Evolutionary conservation across 2,888 invertebrate species (phyloP).

Genomic region (Pollenia labialis): DNA sequence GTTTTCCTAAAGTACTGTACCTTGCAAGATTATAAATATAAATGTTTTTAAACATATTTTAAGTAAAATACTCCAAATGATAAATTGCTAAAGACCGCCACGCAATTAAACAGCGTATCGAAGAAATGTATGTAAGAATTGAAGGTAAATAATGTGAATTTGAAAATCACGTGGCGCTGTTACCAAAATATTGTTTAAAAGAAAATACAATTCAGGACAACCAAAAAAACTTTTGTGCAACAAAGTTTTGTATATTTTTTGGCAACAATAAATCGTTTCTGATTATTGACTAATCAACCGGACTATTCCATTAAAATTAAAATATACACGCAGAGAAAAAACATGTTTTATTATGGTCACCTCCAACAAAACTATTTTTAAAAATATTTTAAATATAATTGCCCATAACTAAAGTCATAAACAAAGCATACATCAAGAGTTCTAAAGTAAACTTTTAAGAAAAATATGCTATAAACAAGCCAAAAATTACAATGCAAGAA

Average conservation of each 20-base stretch:
- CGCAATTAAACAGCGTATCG: background rate
- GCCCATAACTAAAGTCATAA: too few relatives aligned
- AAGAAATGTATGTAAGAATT: background rate
- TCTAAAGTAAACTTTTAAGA: too few relatives aligned
- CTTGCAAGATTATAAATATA: background rate
- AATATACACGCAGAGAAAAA: too few relatives aligned
- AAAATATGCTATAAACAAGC: too few relatives aligned
- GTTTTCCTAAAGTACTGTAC: background rate
- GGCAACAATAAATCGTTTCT: background rate
- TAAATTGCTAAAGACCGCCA: conserved; percentile 1
- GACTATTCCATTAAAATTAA: too few relatives aligned
- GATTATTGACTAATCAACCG: too few relatives aligned
- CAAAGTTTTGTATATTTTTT: background rate
- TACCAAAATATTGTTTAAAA: background rate
- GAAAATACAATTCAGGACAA: background rate
- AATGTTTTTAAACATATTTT: background rate
- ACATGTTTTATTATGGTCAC: too few relatives aligned
- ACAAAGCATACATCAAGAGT: too few relatives aligned
- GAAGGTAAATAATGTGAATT: background rate
- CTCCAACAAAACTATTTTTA: too few relatives aligned
- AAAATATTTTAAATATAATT: too few relatives aligned
- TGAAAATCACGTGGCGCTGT: background rate
- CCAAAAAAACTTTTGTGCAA: background rate
- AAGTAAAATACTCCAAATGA: conserved; percentile 6
- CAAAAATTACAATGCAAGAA: too few relatives aligned